Percentiles rank a stretch among this genome's conserved stretches.
Evolutionary conservation across 2,113 vertebrate genomes (phyloP).

Genomic region (Sialia sialis): DNA sequence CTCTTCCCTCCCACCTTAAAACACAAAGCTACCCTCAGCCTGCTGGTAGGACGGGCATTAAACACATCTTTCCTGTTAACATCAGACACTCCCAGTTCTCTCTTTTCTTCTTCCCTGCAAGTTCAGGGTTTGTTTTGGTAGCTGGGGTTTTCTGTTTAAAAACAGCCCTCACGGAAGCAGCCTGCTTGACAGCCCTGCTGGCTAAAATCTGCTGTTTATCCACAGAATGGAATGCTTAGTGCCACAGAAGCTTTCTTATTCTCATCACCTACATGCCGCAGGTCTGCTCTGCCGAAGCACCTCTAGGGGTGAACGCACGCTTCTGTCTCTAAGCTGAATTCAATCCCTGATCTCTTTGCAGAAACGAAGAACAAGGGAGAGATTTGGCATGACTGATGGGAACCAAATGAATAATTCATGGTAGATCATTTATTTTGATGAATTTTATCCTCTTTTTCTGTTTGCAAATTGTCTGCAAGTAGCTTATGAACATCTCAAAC

Average conservation of each 20-base stretch:
- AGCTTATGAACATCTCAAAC: conserved; percentile 50
- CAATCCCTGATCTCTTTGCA: conserved; percentile 41
- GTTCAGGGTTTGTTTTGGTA: background rate
- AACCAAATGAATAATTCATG: conserved; percentile 64
- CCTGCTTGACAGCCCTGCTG: conserved; percentile 29
- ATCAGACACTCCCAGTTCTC: background rate
- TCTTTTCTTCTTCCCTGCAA: background rate
- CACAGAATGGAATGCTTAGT: background rate
- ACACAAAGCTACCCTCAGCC: background rate
- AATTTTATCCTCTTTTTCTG: conserved; percentile 61
- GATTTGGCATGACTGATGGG: conserved; percentile 44
- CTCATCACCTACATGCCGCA: conserved; percentile 42
- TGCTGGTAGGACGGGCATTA: background rate
- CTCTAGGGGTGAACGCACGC: conserved; percentile 27
- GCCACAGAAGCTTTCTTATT: conserved; percentile 19
- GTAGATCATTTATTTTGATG: conserved; percentile 54
- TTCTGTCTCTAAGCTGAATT: conserved; percentile 50
- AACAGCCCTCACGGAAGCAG: background rate
- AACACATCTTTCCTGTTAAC: background rate
- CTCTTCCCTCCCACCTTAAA: background rate
- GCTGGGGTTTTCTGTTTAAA: background rate
- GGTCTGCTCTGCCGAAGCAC: conserved; percentile 36
- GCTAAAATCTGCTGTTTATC: conserved; percentile 50
- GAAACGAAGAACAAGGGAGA: conserved; percentile 45
- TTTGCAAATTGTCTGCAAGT: conserved; percentile 62